Evolutionary conservation across 1,140 invertebrate genomes (phyloP).

Genomic region (Cepaea nemoralis): DNA sequence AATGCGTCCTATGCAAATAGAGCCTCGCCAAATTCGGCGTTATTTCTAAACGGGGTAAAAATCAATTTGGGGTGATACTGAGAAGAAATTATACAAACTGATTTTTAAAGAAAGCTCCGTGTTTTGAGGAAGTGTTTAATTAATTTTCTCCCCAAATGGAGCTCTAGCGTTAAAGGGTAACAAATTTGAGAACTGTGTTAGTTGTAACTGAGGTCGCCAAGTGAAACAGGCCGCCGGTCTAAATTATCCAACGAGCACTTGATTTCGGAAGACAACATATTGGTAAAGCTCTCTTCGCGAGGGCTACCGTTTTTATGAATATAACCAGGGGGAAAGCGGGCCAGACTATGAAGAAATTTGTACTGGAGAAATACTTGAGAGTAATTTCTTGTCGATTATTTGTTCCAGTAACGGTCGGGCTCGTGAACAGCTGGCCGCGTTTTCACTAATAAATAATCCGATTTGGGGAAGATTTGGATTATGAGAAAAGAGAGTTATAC

Average conservation of each 20-base stretch:
- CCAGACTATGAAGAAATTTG: neutral
- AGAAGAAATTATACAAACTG: constrained; percentile 28
- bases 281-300: neutral
- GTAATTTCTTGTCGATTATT: neutral
- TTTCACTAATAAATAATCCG: neutral
- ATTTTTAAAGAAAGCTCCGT: constrained; percentile 7
- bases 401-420: neutral
- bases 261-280: neutral
- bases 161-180: neutral
- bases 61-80: neutral
- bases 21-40: constrained; percentile 5
- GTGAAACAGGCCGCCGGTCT: neutral
- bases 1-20: constrained; percentile 29
- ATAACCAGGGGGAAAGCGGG: neutral
- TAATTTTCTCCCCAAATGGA: neutral
- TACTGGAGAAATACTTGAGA: neutral
- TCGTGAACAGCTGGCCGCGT: neutral
- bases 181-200: constrained; percentile 14
- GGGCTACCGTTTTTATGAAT: neutral
- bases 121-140: constrained; percentile 17
- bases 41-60: neutral
- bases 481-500: neutral
- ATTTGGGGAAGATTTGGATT: neutral
- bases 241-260: neutral
- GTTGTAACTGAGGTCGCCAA: neutral